Base-by-base conservation (phyloP, 2,797 vertebrate genomes). In the Apodemus agrarius region DNA sequence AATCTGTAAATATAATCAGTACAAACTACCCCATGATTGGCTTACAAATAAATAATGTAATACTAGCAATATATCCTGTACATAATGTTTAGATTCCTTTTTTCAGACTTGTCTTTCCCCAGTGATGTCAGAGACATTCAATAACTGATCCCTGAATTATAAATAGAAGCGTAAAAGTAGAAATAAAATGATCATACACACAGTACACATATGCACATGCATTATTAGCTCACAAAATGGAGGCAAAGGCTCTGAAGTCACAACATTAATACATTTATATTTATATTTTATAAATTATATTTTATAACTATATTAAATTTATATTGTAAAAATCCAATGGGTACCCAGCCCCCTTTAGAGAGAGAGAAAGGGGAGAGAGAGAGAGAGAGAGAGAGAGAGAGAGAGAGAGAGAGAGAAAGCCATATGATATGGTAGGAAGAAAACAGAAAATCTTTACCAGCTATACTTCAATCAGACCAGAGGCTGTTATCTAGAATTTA, bases 1-100 rank as follows among this genome's bases (percentile, higher is more conserved):
- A 89, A 65, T 90, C 21, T 92, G 0, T 82, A 90, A 72, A 74
- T 90, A 17, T 17, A 72, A 86, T 94, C 91, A 67, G 24, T 89
- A 61, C 17, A 1, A 92, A 19, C 5, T 92, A 90, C 22, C 13
- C 40, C 29, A 79, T 52, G 82, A 69, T 19, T 93, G 19, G 14
- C 4, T 57, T 76, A 22, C 31, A 84, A 16, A 63, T 72, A 89
- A 96, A 69, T 93, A 17, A 94, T 37, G n/a, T 24, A 89, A 14
- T 2, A 43, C 79, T 81, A 59, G 22, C 13, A 86, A 90, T 49
- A 61, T 54, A 34, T 83, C 72, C 79, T 75, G 8, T 12, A 69
- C 24, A 74, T n/a, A 72, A 3, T 4, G 93, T 91, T 86, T 37
- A 75, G 10, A 43, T 69, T 59, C 12, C 7, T 57, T 63, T 14